These are phyloP conservation scores for Rhinolophus sinicus DNA, from an alignment of 2,113 vertebrate genomes.

Conservation along the genomic window DNA sequence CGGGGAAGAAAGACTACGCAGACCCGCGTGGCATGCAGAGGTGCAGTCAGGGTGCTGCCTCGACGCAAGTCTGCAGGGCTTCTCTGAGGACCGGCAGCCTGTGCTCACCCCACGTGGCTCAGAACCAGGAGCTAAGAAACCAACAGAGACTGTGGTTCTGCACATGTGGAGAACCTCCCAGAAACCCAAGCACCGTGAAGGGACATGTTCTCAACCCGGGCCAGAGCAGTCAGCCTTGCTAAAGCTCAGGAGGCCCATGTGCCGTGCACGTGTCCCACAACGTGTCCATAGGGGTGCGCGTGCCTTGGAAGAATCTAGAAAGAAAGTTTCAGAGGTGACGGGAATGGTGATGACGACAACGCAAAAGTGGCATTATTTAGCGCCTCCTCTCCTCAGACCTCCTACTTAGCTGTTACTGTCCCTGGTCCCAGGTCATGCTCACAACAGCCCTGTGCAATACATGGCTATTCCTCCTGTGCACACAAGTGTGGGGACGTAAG, in stretches of 20 bases:
- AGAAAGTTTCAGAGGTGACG: not conserved
- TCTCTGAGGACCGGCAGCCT: not conserved
- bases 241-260: not conserved
- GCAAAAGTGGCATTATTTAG: not conserved
- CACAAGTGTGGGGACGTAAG: not conserved
- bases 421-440: not conserved
- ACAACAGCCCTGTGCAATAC: rapidly evolving
- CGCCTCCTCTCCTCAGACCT: not conserved
- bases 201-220: not conserved
- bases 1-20: not conserved
- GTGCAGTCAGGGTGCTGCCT: not conserved
- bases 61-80: not conserved
- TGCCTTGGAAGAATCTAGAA: not conserved
- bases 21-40: not conserved
- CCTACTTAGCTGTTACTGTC: not conserved
- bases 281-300: rapidly evolving
- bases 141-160: not conserved
- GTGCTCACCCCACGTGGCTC: not conserved
- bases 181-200: not conserved
- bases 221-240: too few species aligned
- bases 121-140: not conserved
- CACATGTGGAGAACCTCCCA: not conserved
- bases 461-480: not conserved
- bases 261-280: rapidly evolving
- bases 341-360: not conserved